Evolutionary conservation across 1,140 invertebrate genomes (phyloP).

Genomic region (Xylocopa sonorina): DNA sequence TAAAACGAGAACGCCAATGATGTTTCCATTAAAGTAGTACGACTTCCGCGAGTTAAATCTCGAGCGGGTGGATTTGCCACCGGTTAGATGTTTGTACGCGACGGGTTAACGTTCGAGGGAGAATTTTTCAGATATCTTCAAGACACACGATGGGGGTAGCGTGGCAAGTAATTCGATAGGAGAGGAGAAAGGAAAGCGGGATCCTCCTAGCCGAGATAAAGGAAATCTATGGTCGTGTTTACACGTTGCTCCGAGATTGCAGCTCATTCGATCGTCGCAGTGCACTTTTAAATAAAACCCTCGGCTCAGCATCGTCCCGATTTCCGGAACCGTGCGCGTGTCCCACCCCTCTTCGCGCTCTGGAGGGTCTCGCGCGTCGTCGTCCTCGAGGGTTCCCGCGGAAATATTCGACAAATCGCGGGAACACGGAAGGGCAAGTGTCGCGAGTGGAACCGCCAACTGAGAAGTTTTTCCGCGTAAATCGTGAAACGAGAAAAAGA

Average conservation of each 20-base stretch:
- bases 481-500: neutral
- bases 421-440: neutral
- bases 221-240: conserved; percentile 66
- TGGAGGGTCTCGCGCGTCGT: neutral
- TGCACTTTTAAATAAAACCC: conserved; percentile 57
- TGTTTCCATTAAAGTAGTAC: neutral
- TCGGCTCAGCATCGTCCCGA: conserved; percentile 15
- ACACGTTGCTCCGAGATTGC: conserved; percentile 56
- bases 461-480: neutral
- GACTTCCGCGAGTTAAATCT: neutral
- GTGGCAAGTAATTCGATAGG: no score
- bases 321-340: neutral
- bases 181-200: conserved; percentile 44
- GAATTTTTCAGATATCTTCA: conserved; percentile 48
- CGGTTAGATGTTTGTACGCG: neutral
- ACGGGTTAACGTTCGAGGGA: conserved; percentile 5
- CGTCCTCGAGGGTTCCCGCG: neutral
- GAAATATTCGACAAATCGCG: neutral
- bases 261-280: conserved; percentile 47
- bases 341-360: neutral
- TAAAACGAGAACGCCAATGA: neutral
- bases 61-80: neutral
- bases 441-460: neutral
- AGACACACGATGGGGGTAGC: no score
- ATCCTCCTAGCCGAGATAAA: conserved; percentile 59